Conservation (phyloP, 2,113 vertebrate genomes). For the Todiramphus chloris region DNA sequence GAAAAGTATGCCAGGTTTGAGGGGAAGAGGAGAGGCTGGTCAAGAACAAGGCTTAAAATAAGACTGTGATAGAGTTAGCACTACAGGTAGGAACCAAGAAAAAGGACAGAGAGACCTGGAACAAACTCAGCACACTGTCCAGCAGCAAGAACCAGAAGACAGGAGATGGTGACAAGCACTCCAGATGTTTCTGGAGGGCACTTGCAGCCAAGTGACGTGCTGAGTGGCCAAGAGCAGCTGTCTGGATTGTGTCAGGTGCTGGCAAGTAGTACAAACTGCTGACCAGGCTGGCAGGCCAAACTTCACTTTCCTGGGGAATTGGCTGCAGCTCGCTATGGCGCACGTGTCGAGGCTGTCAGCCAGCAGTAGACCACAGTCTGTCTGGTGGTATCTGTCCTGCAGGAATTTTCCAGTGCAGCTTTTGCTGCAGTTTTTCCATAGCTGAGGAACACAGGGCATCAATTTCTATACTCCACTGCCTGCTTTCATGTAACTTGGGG, state of each 20-base stretch:
- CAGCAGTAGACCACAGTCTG: not conserved
- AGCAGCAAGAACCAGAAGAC: not conserved
- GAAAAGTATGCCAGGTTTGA: not conserved
- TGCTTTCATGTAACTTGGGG: not conserved
- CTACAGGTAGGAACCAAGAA: not conserved
- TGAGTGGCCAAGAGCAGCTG: not conserved
- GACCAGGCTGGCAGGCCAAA: not conserved
- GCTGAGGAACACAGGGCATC: not conserved
- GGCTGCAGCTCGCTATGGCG: not conserved
- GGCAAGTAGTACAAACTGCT: not conserved
- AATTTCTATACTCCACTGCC: not conserved
- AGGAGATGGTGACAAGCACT: not conserved
- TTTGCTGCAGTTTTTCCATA: not conserved
- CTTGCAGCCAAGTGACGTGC: not conserved
- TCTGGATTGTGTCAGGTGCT: not conserved
- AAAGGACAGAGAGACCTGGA: not conserved
- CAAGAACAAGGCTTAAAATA: not conserved
- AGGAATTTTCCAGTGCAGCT: not conserved
- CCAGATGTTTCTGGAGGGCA: not conserved
- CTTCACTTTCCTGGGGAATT: not conserved
- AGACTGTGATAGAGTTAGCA: not conserved
- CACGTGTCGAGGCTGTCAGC: not conserved
- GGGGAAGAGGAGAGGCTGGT: not conserved
- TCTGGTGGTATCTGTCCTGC: not conserved
- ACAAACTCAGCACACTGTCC: not conserved